A percentile compares a stretch with the other conserved stretches of the same genome.
phyloP scores from a whole-genome alignment of 2,113 vertebrate species.

The Mustela lutreola region DNA sequence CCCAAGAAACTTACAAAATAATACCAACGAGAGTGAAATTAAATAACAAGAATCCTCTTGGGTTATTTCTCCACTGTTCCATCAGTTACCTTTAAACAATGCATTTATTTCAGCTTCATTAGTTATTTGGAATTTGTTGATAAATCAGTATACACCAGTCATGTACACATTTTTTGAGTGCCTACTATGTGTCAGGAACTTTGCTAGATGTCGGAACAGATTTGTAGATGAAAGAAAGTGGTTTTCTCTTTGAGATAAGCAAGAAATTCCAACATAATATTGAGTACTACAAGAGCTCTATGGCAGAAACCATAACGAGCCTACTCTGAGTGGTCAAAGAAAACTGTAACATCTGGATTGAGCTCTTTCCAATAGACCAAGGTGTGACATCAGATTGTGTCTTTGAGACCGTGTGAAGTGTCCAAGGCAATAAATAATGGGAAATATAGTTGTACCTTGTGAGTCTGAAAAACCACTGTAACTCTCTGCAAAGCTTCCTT shows the following conservation, averaged over 20 bases:
- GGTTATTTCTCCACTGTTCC: not conserved
- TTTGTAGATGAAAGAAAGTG: not conserved
- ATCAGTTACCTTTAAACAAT: not conserved
- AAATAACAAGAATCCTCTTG: not conserved
- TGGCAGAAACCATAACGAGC: not conserved
- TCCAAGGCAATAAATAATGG: not conserved
- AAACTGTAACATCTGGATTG: not conserved
- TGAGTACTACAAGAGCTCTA: fast-evolving
- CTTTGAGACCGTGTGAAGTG: not conserved
- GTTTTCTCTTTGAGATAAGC: not conserved
- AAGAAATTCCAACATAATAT: not conserved
- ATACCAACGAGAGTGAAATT: not conserved
- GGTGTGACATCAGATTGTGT: not conserved
- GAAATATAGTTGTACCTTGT: not conserved
- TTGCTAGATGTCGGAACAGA: not conserved
- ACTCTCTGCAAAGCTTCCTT: not conserved
- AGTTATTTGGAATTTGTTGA: not conserved
- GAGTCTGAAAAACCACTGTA: not conserved
- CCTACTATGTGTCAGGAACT: not conserved
- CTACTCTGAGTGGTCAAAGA: not conserved
- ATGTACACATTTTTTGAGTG: not conserved
- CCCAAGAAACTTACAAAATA: not conserved
- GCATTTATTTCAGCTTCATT: not conserved
- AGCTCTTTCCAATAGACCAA: not conserved
- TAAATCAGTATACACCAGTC: not conserved